Base-by-base conservation (phyloP, 2,113 vertebrate genomes). In the Apistogramma diplotaenia region DNA sequence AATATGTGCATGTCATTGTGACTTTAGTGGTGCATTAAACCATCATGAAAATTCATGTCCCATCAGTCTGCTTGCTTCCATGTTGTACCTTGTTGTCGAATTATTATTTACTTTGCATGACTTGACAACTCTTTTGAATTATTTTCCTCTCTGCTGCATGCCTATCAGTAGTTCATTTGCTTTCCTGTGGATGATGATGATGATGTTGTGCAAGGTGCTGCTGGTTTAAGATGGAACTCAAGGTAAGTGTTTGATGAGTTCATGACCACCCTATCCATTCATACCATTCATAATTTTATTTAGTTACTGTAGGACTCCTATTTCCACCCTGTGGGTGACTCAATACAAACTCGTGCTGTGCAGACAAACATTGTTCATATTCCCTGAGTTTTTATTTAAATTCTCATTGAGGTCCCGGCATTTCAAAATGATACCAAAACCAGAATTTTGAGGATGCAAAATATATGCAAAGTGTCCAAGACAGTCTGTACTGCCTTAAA, bases 121-220 rank as follows among this genome's bases (percentile, higher is more conserved):
- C n/a, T 23, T 91, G 74, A 76, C 61, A 31, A 4, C 46, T 65
- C 13, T 76, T 82, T 84, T 83, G 25, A 62, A 82, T 81, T 19
- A 75, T 82, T 73, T 76, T 80, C 78, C 51, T 65, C 31, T 81
- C n/a, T 78, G n/a, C 74, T 86, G 87, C 93, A 93, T 93, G 89
- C 86, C 85, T 40, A 19, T 87, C 80, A 37, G 89, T 87, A 91
- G 89, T 89, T 89, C n/a, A 82, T 92, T 91, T 93, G 85, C 89
- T 89, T 85, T 88, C 82, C 86, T 84, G 85, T 89, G 92, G 93
- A 87, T 87, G 81, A 76, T 87, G 87, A 86, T 88, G 81, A 76
- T 87, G 87, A 86, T 88, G 78, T 87, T 89, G 76, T 85, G 81
- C 71, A 89, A 88, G 79, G 89, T 90, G 75, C 76, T 85, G 80